Conservation (phyloP, 1,140 invertebrate genomes). For the Homalodisca vitripennis region DNA sequence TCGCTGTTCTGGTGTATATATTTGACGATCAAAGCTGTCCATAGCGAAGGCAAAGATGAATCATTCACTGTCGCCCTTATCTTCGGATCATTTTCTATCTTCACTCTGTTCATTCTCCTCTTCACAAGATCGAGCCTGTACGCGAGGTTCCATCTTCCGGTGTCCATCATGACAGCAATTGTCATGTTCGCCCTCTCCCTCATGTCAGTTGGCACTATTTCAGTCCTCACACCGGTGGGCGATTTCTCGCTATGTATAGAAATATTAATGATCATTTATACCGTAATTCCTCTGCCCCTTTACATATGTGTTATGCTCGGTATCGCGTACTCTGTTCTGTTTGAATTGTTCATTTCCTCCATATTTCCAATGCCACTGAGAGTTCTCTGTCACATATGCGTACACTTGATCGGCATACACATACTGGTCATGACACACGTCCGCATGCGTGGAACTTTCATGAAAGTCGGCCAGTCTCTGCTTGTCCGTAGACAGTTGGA, state of each 20-base stretch:
- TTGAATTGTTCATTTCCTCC: slow-evolving; percentile 59
- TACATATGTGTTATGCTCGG: slow-evolving; percentile 79
- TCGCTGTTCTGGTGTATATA: slow-evolving; percentile 58
- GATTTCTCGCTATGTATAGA: slow-evolving; percentile 84
- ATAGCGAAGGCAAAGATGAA: slow-evolving; percentile 29
- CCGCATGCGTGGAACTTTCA: slow-evolving; percentile 91
- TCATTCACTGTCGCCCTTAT: slow-evolving; percentile 36
- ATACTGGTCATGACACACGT: slow-evolving; percentile 91
- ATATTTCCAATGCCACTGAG: slow-evolving; percentile 59
- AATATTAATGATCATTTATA: slow-evolving; percentile 88
- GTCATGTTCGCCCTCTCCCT: slow-evolving; percentile 66
- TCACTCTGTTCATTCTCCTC: slow-evolving; percentile 59
- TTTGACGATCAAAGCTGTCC: slow-evolving; percentile 45
- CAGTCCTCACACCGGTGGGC: slow-evolving; percentile 66
- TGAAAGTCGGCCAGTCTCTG: slow-evolving; percentile 93
- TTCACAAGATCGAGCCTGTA: slow-evolving; percentile 67
- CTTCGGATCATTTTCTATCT: slow-evolving; percentile 38
- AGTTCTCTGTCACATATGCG: slow-evolving; percentile 79
- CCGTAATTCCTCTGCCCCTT: slow-evolving; percentile 86
- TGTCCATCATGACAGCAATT: slow-evolving; percentile 56
- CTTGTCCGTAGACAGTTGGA: slow-evolving; percentile 84
- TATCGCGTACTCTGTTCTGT: slow-evolving; percentile 74
- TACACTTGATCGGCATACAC: slow-evolving; percentile 91
- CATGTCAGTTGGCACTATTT: slow-evolving; percentile 41
- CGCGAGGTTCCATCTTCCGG: slow-evolving; percentile 62